These are phyloP conservation scores for Thamnophis elegans DNA, from an alignment of 2,797 vertebrate genomes.

Conservation along the genomic window DNA sequence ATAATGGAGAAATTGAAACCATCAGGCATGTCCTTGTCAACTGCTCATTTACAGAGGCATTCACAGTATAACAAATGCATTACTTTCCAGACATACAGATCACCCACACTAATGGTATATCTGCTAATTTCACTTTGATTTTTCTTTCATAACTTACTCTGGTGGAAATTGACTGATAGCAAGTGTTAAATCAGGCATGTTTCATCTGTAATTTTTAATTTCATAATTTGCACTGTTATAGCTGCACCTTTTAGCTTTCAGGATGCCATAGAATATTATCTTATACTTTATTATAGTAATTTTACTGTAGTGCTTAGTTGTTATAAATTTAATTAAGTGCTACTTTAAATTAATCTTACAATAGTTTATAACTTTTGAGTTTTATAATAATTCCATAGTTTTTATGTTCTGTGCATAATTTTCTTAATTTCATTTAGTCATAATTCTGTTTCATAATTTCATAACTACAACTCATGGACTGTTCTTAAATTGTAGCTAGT, in stretches of 20 bases:
- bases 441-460: not conserved
- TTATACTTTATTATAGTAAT: not conserved
- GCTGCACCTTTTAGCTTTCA: not conserved
- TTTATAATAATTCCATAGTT: not conserved
- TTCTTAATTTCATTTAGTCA: not conserved
- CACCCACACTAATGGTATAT: not conserved
- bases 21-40: slow-evolving; percentile 25
- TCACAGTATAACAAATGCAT: not conserved
- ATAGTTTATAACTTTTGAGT: not conserved
- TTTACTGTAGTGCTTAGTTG: not conserved
- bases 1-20: not conserved
- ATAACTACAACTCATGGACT: not conserved
- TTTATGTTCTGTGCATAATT: slow-evolving; percentile 10
- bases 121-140: not conserved
- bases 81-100: not conserved
- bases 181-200: not conserved
- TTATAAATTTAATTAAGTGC: not conserved
- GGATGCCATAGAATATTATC: not conserved
- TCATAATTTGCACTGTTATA: not conserved
- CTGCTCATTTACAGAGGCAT: slow-evolving; percentile 15
- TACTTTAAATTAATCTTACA: not conserved
- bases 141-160: not conserved
- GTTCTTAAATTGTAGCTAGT: not conserved
- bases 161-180: not conserved
- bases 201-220: not conserved